These are phyloP conservation scores for Armadillidium nasatum DNA, from an alignment of 1,140 invertebrate genomes.

Conservation along the genomic window DNA sequence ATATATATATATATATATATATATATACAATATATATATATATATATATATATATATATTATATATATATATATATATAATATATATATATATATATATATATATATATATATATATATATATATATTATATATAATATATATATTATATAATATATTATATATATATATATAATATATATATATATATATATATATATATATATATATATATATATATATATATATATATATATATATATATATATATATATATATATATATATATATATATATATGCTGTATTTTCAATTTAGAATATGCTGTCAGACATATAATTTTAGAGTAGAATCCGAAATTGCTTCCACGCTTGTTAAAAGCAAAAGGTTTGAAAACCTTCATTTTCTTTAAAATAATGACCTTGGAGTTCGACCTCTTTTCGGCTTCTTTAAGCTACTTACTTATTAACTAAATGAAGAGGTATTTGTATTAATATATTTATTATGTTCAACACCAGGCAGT, in stretches of 20 bases:
- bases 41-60: slow-evolving; percentile 7
- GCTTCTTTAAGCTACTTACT: too few species aligned
- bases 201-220: neutral
- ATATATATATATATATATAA: slow-evolving; percentile 9
- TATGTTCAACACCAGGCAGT: too few species aligned
- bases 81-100: slow-evolving; percentile 9
- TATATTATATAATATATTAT: too few species aligned
- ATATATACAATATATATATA: neutral
- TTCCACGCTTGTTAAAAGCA: too few species aligned
- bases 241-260: neutral
- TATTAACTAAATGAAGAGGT: too few species aligned
- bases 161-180: neutral
- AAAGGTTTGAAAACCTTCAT: too few species aligned
- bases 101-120: slow-evolving; percentile 13
- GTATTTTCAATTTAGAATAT: too few species aligned
- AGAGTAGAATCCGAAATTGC: too few species aligned
- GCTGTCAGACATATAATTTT: too few species aligned
- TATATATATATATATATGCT: neutral
- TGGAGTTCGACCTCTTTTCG: too few species aligned
- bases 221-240: slow-evolving; percentile 9
- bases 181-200: slow-evolving; percentile 9
- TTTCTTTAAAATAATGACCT: too few species aligned
- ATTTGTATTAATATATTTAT: too few species aligned
- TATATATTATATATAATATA: neutral
- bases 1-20: slow-evolving; percentile 5